Base-by-base conservation (phyloP, 1,140 invertebrate species). In the Anoplolepis gracilipes region DNA sequence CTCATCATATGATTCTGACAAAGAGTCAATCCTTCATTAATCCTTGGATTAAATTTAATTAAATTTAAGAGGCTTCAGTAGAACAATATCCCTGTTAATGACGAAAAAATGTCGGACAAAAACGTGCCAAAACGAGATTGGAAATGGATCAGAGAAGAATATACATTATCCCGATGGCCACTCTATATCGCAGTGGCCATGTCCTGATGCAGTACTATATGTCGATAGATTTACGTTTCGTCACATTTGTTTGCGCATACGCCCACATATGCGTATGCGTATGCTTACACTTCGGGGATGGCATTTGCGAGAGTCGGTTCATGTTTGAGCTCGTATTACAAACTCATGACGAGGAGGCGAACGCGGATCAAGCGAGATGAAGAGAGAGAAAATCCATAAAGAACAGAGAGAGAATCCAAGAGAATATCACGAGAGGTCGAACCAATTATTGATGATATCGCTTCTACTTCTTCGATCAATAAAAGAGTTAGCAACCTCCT, bases 151-250 rank as follows among this genome's bases (percentile, higher is more conserved):
- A 30, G 42, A 5, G 39, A 22, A 70, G 49, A 25, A 61, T 72
- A 64, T 36, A 46, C 53, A 72, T 79, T 79, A 89, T 75, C 84
- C 85, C 85, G 84, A 91, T 91, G 85, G 88, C 88, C 87, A 91
- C 87, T 85, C 92, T 88, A 90, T 88, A 90, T 92, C 89, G 91
- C 84, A 62, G 79, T 57, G 61, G 57, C 28, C 25, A n/a, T n/a
- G 16, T 69, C 33, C 36, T 67, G 64, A 69, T 46, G 64, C 25
- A 13, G 5, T 64, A 42, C 33, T 42, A 33, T 28, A 64, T 30
- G 82, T 79, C 73, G 30, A 57, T 65, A 81, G 61, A 77, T 78
- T 72, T 53, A 36, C 36, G 65, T 59, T 25, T 81, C 65, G n/a
- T 55, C 81, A 76, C 36, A 39, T 85, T 77, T 79, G 64, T 70